Base-by-base conservation (phyloP, 2,113 vertebrate species). In the Neotragus moschatus region DNA sequence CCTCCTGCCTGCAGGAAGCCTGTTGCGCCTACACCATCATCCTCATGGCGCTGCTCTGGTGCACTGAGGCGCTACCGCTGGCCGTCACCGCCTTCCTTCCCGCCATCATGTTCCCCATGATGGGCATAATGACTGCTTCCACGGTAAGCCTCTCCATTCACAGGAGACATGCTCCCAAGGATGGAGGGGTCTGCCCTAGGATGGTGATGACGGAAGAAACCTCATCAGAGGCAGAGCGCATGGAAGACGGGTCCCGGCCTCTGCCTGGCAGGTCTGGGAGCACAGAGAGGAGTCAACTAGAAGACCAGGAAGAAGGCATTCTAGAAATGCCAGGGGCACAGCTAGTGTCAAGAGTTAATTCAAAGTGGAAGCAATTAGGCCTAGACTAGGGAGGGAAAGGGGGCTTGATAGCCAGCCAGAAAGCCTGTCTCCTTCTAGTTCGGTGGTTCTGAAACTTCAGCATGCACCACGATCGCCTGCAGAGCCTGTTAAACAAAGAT, bases 21-120 rank as follows among this genome's bases (percentile, higher is more conserved):
- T 91, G 36, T 88, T 99, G 99, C 10, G 99, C 98, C 33, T 99
- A 98, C 0, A 86, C 98, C 2, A 99, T 99, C 98, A 99, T 99
- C 79, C 14, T 99, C 84, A 99, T 99, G 99, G 99, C 99, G 0
- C 93, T 99, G 91, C 99, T 98, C 87, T 99, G 99, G 99, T 99
- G 99, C 96, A 99, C 99, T 0, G 99, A 99, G 98, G 99, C 99
- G 1, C 97, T 99, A 77, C 99, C 99, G 0, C 97, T 99, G 98
- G 99, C 99, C 0, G 94, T 99, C 97, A 99, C 99, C 0, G 99
- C 99, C 28, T 91, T 99, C 15, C 97, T 99, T 12, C 99, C 99
- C 0, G 92, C 99, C 39, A 0, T 99, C 91, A 97, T 99, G 5
- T 99, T 99, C 97, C 99, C 99, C 0, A 97, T 99, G 84, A 99